These are phyloP conservation scores for Malthinus flaveolus DNA, from an alignment of 2,888 invertebrate species.

Conservation along the genomic window DNA sequence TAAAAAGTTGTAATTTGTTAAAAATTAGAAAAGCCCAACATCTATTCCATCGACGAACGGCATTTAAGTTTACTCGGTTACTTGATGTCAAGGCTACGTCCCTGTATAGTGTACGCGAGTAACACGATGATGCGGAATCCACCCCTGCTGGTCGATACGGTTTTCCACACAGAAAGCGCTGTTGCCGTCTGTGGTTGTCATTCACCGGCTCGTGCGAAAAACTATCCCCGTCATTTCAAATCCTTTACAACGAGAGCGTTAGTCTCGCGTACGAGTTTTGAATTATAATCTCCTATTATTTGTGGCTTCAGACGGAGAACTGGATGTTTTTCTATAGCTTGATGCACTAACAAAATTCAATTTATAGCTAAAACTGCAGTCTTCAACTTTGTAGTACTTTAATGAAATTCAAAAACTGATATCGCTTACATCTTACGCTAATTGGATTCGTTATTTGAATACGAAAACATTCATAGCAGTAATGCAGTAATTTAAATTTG, in stretches of 20 bases:
- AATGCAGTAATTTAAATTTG: no score
- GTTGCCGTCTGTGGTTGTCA: slow-evolving; percentile 23
- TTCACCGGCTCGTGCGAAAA: slow-evolving; percentile 23
- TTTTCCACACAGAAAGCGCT: slow-evolving; percentile 20
- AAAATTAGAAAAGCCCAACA: slow-evolving; percentile 12
- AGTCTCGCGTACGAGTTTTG: slow-evolving; percentile 34
- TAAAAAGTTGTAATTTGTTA: no score
- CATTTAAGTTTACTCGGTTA: slow-evolving; percentile 33
- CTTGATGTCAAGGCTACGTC: slow-evolving; percentile 35
- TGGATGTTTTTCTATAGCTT: slow-evolving; percentile 15
- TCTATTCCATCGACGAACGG: slow-evolving; percentile 21
- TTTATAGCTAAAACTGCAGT: no score
- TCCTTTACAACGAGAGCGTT: slow-evolving; percentile 28
- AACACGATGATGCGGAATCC: slow-evolving; percentile 27
- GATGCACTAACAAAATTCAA: slow-evolving; percentile 8
- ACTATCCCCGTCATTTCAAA: slow-evolving; percentile 28
- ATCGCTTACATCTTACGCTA: background rate
- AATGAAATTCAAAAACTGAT: no score
- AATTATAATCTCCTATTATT: slow-evolving; percentile 38
- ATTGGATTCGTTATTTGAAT: slow-evolving; percentile 9
- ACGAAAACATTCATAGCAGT: background rate
- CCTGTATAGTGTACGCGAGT: slow-evolving; percentile 27
- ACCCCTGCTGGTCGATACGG: slow-evolving; percentile 31
- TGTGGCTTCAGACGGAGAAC: slow-evolving; percentile 17
- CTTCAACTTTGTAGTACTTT: no score